Base-by-base conservation (phyloP, 1,140 invertebrate genomes). In the Tetramorium alpestre region DNA sequence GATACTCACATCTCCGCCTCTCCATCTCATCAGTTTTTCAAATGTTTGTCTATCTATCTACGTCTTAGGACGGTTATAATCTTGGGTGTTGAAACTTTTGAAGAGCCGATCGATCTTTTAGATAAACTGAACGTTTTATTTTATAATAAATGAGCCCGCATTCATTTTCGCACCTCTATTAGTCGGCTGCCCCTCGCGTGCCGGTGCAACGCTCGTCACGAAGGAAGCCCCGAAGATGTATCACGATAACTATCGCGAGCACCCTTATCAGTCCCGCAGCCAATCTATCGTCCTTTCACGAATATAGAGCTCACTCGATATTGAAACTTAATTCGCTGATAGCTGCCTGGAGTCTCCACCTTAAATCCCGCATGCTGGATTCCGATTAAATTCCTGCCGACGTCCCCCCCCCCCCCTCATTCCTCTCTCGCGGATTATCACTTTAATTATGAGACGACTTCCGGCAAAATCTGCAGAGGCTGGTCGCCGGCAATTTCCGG, bases 381-480 rank as follows among this genome's bases (percentile, higher is more conserved):
- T 51, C 18, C 11, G 67, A 73, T 82, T 82, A 60, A 73, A 81
- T 69, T 22, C 38, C 11, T 18, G 5, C 7, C 18, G 7, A 1
- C 28, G 28, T 28, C 28, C 2, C 28, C 2, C 28, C 28, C 10
- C 13, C n/a, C 18, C 8, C 16, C 22, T 22, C 47, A 6, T 16
- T 10, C 33, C 7, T 7, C 75, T n/a, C 22, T 28, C 10, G 3
- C 18, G 13, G 5, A 72, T 25, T 56, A 64, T 87, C 67, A 47
- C 5, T 33, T 54, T 89, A 89, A 89, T 89, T 89, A 77, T 47
- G 22, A 44, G 56, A 87, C 60, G 84, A 89, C 84, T 89, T 89
- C 88, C 87, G 88, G 86, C 87, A 89, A 60, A 65, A 56, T 58
- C 64, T 44, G 18, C 67, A 33, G 49, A 44, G 44, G 25, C 28